Base-by-base conservation (phyloP, 2,113 vertebrate species). In the Noctilio leporinus region DNA sequence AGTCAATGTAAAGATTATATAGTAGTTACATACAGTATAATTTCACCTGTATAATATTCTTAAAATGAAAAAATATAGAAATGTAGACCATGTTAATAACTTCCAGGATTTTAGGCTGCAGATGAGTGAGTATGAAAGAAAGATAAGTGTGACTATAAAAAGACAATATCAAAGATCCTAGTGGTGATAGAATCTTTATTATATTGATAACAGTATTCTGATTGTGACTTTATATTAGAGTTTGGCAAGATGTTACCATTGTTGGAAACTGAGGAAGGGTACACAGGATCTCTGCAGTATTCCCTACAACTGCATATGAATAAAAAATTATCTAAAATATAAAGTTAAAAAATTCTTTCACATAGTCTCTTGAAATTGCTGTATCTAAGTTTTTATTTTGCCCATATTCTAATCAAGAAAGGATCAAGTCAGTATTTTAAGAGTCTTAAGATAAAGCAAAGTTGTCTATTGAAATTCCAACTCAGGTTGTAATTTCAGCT, bases 391-490 rank as follows among this genome's bases (percentile, higher is more conserved):
- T 80, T 94, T 72, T 12, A 69, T 91, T 86, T 95, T 89, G 26
- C 4, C 7, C 17, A 77, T 85, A 53, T 92, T 92, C 51, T 7
- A 67, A 30, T 88, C 57, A 85, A 76, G 12, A 86, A 91, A 81
- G 12, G 16, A 5, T 91, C 75, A 83, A 75, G 15, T 12, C 35
- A 80, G 28, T 64, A 93, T 87, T 57, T 87, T 55, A 84, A 43
- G 20, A 85, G 64, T 67, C 65, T 76, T 92, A 19, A 81, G 57
- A 81, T 38, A 30, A 84, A 49, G 26, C 17, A 72, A 93, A 86
- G 4, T 81, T 91, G 26, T 73, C 87, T 57, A 73, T 33, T 93
- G 62, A 89, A 78, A 95, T 93, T 97, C 76, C 93, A 85, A 65
- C 49, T 91, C 7, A 80, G 26, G 72, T 85, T 95, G 17, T 75